Base-by-base conservation (phyloP, 2,888 invertebrate genomes). In the Chesias legatella region DNA sequence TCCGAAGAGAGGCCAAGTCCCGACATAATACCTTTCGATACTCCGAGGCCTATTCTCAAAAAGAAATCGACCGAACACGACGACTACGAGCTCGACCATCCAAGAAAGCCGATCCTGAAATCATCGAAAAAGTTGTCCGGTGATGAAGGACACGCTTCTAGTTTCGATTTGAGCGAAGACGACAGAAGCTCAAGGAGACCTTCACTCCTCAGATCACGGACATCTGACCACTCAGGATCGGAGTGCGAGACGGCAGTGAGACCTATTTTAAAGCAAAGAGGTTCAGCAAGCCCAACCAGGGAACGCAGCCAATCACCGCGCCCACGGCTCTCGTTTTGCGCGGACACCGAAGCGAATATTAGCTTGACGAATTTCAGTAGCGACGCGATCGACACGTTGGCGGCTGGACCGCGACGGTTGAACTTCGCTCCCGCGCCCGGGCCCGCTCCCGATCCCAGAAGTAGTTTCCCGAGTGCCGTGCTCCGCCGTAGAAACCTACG, bases 31-130 rank as follows among this genome's bases (percentile, higher is more conserved):
- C 56, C 67, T 29, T 73, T 75, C 5, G 89, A 89, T 39, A 89
- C 89, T 23, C 92, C 93, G 0, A 92, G 90, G 73, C 96, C 96
- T 2, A 96, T 96, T 63, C 74, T 96, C 24, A 96, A 96, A 79
- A 97, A 97, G 83, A 96, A 96, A 73, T 93, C 93, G 0, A 93
- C 92, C 49, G 94, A 94, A 63, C 92, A 92, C 29, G 93, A 93
- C 50, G 94, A 94, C 58, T 89, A 91, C 60, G 93, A 92, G 31
- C 94, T 93, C 56, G 93, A 93, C 32, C 89, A 91, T 55, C 93
- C 93, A 0, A 92, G 91, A 61, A 92, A 90, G 64, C 94, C 95
- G 20, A 96, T 96, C 57, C 79, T 96, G 27, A 96, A 95, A 73
- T 90, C 91, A 30, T 91, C 92, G 1, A 91, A 92, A 57, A 92